Base-by-base conservation (phyloP, 2,888 invertebrate species). In the Allophyes oxyacanthae region DNA sequence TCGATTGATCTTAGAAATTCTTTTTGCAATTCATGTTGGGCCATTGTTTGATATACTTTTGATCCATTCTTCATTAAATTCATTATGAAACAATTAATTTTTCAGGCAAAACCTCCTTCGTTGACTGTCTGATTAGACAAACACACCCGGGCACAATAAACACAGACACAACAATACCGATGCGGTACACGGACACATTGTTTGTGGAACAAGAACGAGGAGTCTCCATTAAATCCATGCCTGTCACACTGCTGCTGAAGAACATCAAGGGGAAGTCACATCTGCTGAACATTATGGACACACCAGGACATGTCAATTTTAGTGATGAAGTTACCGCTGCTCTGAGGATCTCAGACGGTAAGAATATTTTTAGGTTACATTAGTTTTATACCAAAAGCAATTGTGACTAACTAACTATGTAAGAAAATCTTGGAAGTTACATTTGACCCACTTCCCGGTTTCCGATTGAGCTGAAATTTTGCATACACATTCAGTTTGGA, bases 271-370 rank as follows among this genome's bases (percentile, higher is more conserved):
- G 97, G 56, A 99, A 99, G 90, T 99, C 99, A n/a, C 99, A 97
- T 87, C 94, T 99, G 34, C 94, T 99, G 82, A 99, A 99, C 83
- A 96, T 99, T 52, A 98, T 99, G 91, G 99, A 99, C 83, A 99
- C 99, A 0, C 99, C 98, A 0, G 98, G 99, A 0, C 99, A 99
- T 94, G 99, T 99, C 0, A 99, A 99, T 88, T 99, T 99, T 88
- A 99, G 99, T 28, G 99, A 99, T 92, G 99, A 99, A 93, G 99
- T 98, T 2, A 99, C 99, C 0, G 99, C 99, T 3, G 98, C 99
- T 0, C 97, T 99, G 94, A 96, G 99, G 62, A 94, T 99, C 71
- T 96, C 96, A 43, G 97, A 97, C 84, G 95, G 95, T 94, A 76
- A 82, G 82, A 1, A 36, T 14, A 1, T 36, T 14, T 13, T 14